A percentile compares a stretch with the other conserved stretches of the same genome.
These are phyloP conservation scores for Drosophila willistoni DNA, from an alignment of 1,140 invertebrate species.

Conservation along the genomic window DNA sequence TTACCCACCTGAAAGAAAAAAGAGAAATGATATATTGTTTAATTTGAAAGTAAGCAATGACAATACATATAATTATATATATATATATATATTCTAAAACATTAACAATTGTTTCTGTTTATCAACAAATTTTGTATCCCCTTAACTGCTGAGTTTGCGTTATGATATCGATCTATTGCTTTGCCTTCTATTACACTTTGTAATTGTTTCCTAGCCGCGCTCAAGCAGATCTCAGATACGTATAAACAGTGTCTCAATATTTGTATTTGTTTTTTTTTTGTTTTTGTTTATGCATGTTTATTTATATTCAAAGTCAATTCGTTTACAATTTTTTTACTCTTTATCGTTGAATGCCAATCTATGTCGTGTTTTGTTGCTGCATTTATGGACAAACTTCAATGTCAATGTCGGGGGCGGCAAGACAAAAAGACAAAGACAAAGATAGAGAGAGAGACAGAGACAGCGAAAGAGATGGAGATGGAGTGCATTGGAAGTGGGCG, in stretches of 20 bases:
- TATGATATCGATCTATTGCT: not conserved
- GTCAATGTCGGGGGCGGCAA: constrained; percentile 4
- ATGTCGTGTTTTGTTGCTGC: constrained; percentile 7
- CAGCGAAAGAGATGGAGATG: not conserved
- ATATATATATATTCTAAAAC: not conserved
- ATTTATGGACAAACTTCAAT: constrained; percentile 11
- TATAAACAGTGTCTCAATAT: not conserved
- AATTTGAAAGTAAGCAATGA: no score
- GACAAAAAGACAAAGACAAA: not conserved
- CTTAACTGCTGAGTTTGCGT: not conserved
- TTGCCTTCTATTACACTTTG: constrained; percentile 6
- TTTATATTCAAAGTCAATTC: constrained; percentile 12
- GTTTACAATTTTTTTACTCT: constrained; percentile 1
- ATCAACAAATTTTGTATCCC: not conserved
- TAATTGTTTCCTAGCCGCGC: constrained; percentile 10
- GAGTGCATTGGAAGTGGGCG: not conserved
- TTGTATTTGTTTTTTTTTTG: no score
- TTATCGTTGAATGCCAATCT: constrained; percentile 10
- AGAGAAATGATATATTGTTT: no score
- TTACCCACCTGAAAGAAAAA: no score
- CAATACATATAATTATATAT: no score
- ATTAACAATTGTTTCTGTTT: not conserved
- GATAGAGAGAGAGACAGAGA: no score
- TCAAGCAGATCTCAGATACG: not conserved
- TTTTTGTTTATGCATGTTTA: constrained; percentile 3